Evolutionary conservation across 2,113 vertebrate species (phyloP), one percentile per base, ranked within the genome.

Genomic region (Thamnophis sirtalis): DNA sequence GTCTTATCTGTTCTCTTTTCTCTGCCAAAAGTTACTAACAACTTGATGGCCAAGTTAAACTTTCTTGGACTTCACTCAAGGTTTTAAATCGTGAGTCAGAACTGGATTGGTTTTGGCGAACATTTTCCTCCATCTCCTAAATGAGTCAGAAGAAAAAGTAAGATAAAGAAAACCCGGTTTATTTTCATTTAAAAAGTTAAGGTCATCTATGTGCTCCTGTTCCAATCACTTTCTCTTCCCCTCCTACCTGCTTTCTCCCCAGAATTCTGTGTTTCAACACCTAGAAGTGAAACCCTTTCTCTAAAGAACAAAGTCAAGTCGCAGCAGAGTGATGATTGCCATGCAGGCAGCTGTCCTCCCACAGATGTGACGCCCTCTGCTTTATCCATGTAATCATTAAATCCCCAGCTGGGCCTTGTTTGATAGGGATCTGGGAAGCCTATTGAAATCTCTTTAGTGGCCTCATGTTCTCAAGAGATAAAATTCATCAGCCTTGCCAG

Each of bases 81-180:
- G 89, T 63, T 84, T 24, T 7, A 89, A 88, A 68, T 0, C 8
- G 87, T 96, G 96, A 96, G 92, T 96, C 96, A 96, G 9, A 0
- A 91, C 0, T 22, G 94, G 92, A 91, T 84, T 68, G 87, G 84
- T 84, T 86, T 5, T 60, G 86, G 92, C 93, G 92, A 90, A 48
- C 89, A 58, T 90, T 48, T 48, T 48, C 51, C 5, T 87, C 53
- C 33, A 2, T 38, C 13, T 2, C 7, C 22, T 7, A 48, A 50
- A 89, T 96, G 96, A 96, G 94, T 96, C 96, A 96, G 0, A 87
- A 96, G 93, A 94, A 93, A 91, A 93, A 93, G 85, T 38, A 54
- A 87, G 91, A 49, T 15, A 50, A 88, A 88, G 60, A 92, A 38
- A 54, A 48, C 84, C 10, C 87, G 0, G 49, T 89, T 91, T 55